Evolutionary conservation across 2,113 vertebrate species (phyloP).

Genomic region (Crotalus horridus): DNA sequence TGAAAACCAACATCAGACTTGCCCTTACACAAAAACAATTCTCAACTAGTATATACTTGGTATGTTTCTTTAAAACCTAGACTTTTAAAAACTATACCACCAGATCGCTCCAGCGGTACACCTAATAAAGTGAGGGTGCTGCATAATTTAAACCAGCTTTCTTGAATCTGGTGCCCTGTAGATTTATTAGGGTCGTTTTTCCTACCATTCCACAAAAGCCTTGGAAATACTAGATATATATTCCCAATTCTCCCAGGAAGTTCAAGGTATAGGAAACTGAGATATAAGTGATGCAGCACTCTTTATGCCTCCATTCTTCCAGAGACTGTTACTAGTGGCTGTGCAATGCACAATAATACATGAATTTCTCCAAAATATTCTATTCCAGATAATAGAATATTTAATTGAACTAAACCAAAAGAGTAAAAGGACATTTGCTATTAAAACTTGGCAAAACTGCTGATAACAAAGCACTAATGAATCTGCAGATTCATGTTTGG

Average conservation of each 20-base stretch:
- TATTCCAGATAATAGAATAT: not conserved
- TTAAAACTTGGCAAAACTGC: not conserved
- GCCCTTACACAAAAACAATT: not conserved
- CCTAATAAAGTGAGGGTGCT: not conserved
- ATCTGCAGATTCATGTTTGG: conserved; percentile 33
- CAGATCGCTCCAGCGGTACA: not conserved
- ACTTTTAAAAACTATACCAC: not conserved
- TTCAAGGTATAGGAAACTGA: not conserved
- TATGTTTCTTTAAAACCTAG: not conserved
- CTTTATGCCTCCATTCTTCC: not conserved
- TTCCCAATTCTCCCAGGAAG: not conserved
- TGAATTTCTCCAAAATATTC: not conserved
- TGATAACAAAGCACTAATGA: conserved; percentile 19
- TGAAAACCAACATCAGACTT: not conserved
- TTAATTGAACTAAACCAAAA: conserved; percentile 17
- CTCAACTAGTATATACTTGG: not conserved
- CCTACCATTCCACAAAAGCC: not conserved
- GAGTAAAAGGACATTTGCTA: conserved; percentile 23
- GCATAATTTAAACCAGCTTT: not conserved
- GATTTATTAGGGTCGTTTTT: not conserved
- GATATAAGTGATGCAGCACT: not conserved
- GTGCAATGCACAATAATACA: not conserved
- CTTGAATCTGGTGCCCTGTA: not conserved
- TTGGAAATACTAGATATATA: not conserved
- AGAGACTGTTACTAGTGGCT: not conserved